These are phyloP conservation scores for Brachymystax lenok DNA, from an alignment of 2,797 vertebrate genomes.

Conservation along the genomic window DNA sequence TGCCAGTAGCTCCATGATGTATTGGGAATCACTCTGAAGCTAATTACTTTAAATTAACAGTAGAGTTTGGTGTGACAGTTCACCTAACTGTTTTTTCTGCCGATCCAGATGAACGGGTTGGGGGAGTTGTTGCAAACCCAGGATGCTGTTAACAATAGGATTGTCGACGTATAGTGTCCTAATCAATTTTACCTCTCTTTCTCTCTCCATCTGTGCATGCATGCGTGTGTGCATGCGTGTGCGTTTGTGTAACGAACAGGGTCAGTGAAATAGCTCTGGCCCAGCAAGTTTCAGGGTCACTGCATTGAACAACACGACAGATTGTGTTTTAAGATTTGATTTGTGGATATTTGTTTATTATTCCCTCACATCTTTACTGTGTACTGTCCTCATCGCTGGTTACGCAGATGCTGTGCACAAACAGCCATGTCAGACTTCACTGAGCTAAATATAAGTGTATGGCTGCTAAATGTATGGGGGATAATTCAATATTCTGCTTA, in stretches of 20 bases:
- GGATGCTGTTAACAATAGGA: conserved; percentile 78
- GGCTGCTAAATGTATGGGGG: neutral
- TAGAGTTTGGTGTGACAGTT: conserved; percentile 85
- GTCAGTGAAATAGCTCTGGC: conserved; percentile 58
- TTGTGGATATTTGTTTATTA: conserved; percentile 55
- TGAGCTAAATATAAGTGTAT: neutral
- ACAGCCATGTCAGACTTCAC: neutral
- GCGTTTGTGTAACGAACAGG: conserved; percentile 38
- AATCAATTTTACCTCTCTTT: conserved; percentile 62
- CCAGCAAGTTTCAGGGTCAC: conserved; percentile 53
- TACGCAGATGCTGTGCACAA: neutral
- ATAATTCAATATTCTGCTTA: neutral
- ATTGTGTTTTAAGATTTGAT: neutral
- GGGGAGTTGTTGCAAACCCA: conserved; percentile 71
- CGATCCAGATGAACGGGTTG: conserved; percentile 80
- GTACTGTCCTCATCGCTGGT: neutral
- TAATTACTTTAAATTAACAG: conserved; percentile 88
- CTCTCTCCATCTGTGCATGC: conserved; percentile 19
- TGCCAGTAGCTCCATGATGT: conserved; percentile 80
- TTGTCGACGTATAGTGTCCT: conserved; percentile 66
- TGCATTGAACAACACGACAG: conserved; percentile 27
- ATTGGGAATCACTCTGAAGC: conserved; percentile 82
- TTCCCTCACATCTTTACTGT: conserved; percentile 4
- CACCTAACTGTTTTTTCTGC: conserved; percentile 83
- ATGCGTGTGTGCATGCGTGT: too few species aligned